phyloP scores from a whole-genome alignment of 2,113 vertebrate species.

The Neomonachus schauinslandi region DNA sequence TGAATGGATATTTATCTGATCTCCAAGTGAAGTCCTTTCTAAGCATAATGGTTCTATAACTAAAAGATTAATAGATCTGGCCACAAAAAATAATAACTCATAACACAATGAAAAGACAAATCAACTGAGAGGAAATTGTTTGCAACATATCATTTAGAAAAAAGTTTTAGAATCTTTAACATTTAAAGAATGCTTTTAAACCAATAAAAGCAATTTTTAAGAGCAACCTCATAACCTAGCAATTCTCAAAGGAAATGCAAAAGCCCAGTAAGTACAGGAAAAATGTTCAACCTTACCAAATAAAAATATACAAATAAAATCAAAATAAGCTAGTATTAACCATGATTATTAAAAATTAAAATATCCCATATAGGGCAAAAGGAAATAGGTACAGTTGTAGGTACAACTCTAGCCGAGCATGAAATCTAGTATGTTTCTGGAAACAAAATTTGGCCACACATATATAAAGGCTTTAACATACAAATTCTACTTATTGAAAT shows the following conservation, averaged over 20 bases:
- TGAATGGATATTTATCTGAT: not conserved
- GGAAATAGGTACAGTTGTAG: not conserved
- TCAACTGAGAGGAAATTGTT: not conserved
- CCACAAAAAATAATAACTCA: conserved; percentile 3
- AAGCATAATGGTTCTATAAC: not conserved
- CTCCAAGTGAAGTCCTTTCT: not conserved
- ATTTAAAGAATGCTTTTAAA: conserved; percentile 5
- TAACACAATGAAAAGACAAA: not conserved
- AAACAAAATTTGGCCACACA: not conserved
- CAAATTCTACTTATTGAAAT: not conserved
- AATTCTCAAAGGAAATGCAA: conserved; percentile 37
- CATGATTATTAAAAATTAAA: not conserved
- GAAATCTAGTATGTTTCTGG: not conserved
- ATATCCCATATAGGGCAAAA: not conserved
- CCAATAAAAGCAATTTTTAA: not conserved
- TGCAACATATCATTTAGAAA: not conserved
- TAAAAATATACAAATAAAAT: conserved; percentile 10
- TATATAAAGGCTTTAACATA: not conserved
- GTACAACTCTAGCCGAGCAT: not conserved
- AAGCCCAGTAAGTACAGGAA: not conserved
- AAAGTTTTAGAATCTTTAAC: not conserved
- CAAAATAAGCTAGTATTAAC: not conserved
- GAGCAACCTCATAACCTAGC: not conserved
- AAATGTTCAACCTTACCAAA: not conserved
- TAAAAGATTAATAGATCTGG: not conserved